phyloP scores from a whole-genome alignment of 2,797 vertebrate genomes.

The Mormyrops boulengeri region DNA sequence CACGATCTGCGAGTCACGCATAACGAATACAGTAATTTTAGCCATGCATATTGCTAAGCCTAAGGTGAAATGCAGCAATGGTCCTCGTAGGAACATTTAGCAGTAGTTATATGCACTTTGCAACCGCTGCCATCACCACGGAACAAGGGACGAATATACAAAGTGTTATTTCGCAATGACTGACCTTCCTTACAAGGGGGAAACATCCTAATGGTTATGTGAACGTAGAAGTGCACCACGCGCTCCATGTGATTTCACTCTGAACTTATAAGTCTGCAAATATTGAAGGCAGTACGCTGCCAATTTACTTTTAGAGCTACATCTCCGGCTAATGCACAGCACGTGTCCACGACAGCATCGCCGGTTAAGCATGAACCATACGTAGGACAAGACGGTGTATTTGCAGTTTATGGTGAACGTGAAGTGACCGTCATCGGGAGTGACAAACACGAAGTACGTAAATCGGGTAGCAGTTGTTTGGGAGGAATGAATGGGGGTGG shows the following conservation, averaged over 20 bases:
- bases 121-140: not conserved
- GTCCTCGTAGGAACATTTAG: not conserved
- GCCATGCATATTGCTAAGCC: not conserved
- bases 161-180: not conserved
- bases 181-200: not conserved
- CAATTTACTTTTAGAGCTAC: not conserved
- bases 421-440: not conserved
- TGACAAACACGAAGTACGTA: not conserved
- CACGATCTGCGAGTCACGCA: not conserved
- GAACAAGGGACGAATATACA: not conserved
- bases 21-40: not conserved
- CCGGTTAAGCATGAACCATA: not conserved
- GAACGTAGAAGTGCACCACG: not conserved
- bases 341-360: not conserved
- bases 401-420: not conserved
- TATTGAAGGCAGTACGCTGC: not conserved
- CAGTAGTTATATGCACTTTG: not conserved
- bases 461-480: not conserved
- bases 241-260: not conserved
- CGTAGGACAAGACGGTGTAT: not conserved
- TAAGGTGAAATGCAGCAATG: not conserved
- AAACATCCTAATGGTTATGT: not conserved
- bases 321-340: not conserved
- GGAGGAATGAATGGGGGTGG: slow-evolving; percentile 51
- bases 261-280: not conserved